Conservation (phyloP, 2,113 vertebrate species). For the Corythaeola cristata region DNA sequence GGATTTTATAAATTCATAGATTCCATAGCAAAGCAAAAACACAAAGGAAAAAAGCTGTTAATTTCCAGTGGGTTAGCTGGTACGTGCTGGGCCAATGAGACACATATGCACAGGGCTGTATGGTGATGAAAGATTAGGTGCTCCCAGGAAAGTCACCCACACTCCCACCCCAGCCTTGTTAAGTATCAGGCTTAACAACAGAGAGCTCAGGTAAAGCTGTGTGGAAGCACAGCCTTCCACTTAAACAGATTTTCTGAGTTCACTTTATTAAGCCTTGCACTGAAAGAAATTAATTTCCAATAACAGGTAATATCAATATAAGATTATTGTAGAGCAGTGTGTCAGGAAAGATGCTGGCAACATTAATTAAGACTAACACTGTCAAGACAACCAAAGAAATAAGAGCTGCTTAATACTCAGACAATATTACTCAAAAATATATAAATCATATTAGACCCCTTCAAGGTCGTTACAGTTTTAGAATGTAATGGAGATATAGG, state of each 20-base stretch:
- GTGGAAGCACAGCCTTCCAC: background rate
- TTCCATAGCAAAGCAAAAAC: background rate
- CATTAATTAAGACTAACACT: background rate
- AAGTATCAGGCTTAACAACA: background rate
- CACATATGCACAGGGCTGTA: background rate
- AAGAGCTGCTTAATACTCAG: background rate
- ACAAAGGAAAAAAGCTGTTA: background rate
- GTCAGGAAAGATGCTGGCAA: background rate
- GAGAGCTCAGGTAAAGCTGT: background rate
- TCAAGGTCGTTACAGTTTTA: background rate
- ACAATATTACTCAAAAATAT: background rate
- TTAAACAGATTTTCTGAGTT: background rate
- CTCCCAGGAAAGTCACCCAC: background rate
- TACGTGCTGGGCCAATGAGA: background rate
- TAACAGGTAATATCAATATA: background rate
- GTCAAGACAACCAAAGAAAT: background rate
- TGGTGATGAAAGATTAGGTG: rapidly evolving
- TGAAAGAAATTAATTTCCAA: background rate
- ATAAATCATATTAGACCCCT: background rate
- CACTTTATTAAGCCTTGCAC: background rate
- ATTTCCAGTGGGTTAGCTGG: background rate
- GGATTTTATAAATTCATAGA: background rate
- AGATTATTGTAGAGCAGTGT: background rate
- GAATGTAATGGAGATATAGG: background rate
- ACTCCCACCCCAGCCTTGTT: background rate